Percentiles rank a stretch among this genome's conserved stretches.
Conservation (phyloP, 2,888 invertebrate species). For the Dendrolimus pini region DNA sequence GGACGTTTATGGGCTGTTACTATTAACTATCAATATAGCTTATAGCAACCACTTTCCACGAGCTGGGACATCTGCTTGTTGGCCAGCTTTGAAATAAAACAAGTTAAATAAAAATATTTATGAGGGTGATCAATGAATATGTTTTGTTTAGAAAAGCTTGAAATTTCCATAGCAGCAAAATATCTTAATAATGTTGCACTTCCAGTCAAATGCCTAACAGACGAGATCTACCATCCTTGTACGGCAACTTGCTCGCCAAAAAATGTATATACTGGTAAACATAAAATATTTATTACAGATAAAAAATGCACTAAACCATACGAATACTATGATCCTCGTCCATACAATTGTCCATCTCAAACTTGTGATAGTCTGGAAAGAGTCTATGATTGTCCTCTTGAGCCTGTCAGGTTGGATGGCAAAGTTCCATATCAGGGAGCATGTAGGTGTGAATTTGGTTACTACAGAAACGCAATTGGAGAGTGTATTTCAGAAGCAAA, state of each 20-base stretch:
- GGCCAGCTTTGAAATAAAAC: too few species aligned
- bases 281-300: not conserved
- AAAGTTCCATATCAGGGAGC: not conserved
- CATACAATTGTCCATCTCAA: conserved; percentile 5
- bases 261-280: conserved; percentile 7
- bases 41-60: not conserved
- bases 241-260: conserved; percentile 15
- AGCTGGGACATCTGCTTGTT: too few species aligned
- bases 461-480: conserved; percentile 8
- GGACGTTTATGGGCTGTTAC: not conserved
- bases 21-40: not conserved
- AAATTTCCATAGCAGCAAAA: too few species aligned
- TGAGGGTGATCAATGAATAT: too few species aligned
- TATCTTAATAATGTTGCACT: conserved; percentile 1
- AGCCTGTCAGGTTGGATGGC: not conserved
- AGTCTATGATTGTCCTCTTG: conserved; percentile 2
- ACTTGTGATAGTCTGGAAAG: conserved; percentile 10
- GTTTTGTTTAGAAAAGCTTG: too few species aligned
- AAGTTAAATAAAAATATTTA: too few species aligned
- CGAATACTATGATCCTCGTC: conserved; percentile 7
- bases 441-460: conserved; percentile 8
- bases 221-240: conserved; percentile 15
- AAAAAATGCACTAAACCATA: not conserved
- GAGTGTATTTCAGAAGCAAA: conserved; percentile 21
- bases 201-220: conserved; percentile 11